Conservation (phyloP, 1,140 invertebrate species). For the Drosophila littoralis region DNA sequence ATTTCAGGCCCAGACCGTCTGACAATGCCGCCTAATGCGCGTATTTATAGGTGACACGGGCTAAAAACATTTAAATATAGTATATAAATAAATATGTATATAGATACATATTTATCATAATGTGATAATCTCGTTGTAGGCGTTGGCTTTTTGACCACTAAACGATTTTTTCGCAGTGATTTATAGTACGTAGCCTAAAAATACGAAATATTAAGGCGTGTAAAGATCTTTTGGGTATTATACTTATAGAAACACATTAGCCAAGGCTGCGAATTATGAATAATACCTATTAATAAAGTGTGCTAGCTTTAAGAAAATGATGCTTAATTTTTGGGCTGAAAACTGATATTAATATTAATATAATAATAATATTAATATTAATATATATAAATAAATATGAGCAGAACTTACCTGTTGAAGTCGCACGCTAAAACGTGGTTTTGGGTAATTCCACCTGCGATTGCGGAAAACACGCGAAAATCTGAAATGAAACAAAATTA, state of each 20-base stretch:
- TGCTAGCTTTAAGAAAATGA: background rate
- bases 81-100: conserved; percentile 10
- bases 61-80: background rate
- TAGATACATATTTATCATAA: conserved; percentile 29
- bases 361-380: background rate
- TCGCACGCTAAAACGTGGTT: no score
- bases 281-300: conserved; percentile 55
- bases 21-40: conserved; percentile 31
- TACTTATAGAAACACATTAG: conserved; percentile 54
- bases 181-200: conserved; percentile 12
- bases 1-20: conserved; percentile 51
- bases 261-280: conserved; percentile 61
- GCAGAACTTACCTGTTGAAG: no score
- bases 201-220: conserved; percentile 20
- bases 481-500: no score
- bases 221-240: conserved; percentile 54
- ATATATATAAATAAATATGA: background rate
- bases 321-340: background rate
- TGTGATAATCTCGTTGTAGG: conserved; percentile 67
- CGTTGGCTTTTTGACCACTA: conserved; percentile 46
- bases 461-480: no score
- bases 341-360: background rate
- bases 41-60: conserved; percentile 27
- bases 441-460: no score
- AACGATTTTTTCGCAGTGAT: conserved; percentile 49